Percentiles rank a stretch among this genome's conserved stretches.
These are phyloP conservation scores for Leistus spinibarbis DNA, from an alignment of 2,888 invertebrate genomes.

Conservation along the genomic window DNA sequence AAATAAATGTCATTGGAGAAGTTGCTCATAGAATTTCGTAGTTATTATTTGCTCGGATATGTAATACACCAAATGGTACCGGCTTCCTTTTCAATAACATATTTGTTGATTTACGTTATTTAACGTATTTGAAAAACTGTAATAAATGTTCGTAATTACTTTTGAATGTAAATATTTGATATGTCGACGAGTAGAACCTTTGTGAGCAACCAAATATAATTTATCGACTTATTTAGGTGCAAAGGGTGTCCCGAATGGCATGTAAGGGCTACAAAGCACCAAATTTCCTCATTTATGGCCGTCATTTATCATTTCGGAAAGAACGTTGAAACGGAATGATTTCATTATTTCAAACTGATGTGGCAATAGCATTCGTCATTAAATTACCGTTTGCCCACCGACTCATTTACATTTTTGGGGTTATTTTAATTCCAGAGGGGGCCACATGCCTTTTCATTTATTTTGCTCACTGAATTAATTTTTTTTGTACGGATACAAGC, in stretches of 20 bases:
- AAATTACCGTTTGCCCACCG: slow-evolving; percentile 21
- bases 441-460: neutral
- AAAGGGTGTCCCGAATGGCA: neutral
- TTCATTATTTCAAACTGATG: slow-evolving; percentile 16
- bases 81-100: neutral
- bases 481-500: too few species aligned
- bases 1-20: neutral
- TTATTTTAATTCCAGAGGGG: neutral
- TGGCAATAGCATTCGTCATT: slow-evolving; percentile 17
- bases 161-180: neutral
- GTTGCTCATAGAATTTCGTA: neutral
- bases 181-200: neutral
- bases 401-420: slow-evolving; percentile 15
- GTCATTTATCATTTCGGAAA: neutral
- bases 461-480: too few species aligned
- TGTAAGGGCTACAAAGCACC: neutral
- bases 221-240: neutral
- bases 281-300: neutral
- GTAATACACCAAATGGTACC: neutral
- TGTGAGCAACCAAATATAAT: neutral
- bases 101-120: too few species aligned
- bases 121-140: neutral
- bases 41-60: neutral
- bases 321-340: slow-evolving; percentile 7
- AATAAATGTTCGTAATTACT: neutral